Percentiles rank a stretch among this genome's conserved stretches.
phyloP scores from a whole-genome alignment of 1,140 invertebrate genomes.

The Tetranychus urticae region DNA sequence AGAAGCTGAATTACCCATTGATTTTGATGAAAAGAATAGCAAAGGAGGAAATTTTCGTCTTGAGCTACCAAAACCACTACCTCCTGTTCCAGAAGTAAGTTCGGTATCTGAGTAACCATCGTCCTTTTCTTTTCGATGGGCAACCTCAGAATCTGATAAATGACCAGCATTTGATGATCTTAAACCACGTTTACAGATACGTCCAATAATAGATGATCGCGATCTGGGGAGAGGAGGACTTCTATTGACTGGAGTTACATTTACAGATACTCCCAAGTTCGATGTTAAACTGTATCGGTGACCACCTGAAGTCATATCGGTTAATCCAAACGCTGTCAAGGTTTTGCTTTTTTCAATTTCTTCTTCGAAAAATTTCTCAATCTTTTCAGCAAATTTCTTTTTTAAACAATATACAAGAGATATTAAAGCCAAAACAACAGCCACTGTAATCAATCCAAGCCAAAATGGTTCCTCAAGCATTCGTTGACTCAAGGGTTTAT shows the following conservation, averaged over 20 bases:
- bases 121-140: background rate
- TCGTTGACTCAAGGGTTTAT: slow-evolving; percentile 37
- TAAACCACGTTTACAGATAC: background rate
- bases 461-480: slow-evolving; percentile 61
- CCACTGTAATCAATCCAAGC: slow-evolving; percentile 51
- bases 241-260: background rate
- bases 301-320: background rate
- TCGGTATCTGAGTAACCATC: slow-evolving; percentile 1
- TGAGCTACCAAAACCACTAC: background rate
- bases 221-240: background rate
- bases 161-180: background rate
- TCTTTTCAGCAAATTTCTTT: slow-evolving; percentile 30
- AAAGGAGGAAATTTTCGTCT: background rate
- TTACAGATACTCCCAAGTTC: background rate
- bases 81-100: background rate
- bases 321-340: background rate
- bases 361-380: slow-evolving; percentile 2
- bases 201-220: background rate
- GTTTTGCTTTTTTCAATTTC: slow-evolving; percentile 24
- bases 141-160: slow-evolving; percentile 1
- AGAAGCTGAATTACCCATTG: background rate
- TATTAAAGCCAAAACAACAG: slow-evolving; percentile 41
- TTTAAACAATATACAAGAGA: slow-evolving; percentile 58
- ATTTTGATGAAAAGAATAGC: background rate
- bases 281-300: slow-evolving; percentile 2